These are phyloP conservation scores for Athetis lepigone DNA, from an alignment of 2,888 invertebrate genomes.

Conservation along the genomic window DNA sequence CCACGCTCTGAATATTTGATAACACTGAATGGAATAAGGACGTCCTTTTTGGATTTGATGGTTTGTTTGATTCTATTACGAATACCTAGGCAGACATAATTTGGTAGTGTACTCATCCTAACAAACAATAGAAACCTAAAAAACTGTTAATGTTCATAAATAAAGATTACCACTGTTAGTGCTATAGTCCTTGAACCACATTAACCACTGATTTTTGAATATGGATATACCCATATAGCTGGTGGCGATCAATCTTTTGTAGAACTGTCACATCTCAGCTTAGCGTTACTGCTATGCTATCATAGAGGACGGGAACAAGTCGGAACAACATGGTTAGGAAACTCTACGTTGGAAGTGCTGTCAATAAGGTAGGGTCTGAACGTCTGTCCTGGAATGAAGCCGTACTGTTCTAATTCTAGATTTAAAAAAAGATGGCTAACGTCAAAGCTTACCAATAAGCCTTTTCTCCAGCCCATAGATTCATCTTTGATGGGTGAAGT, in stretches of 20 bases:
- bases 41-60: conserved; percentile 19
- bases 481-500: no score
- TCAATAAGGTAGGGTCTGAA: no score
- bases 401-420: no score
- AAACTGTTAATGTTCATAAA: background rate
- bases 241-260: background rate
- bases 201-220: background rate
- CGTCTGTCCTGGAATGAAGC: no score
- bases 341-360: background rate
- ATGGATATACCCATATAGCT: background rate
- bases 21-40: conserved; percentile 33
- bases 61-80: conserved; percentile 2
- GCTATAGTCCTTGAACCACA: background rate
- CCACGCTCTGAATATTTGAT: conserved; percentile 40
- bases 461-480: no score
- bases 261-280: no score
- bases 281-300: no score
- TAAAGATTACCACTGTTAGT: background rate
- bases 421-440: no score
- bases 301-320: no score
- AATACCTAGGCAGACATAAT: background rate
- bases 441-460: no score
- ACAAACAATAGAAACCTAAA: background rate
- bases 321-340: no score
- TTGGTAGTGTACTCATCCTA: background rate